Conservation (phyloP, 2,888 invertebrate species). For the Tenthredo notha region DNA sequence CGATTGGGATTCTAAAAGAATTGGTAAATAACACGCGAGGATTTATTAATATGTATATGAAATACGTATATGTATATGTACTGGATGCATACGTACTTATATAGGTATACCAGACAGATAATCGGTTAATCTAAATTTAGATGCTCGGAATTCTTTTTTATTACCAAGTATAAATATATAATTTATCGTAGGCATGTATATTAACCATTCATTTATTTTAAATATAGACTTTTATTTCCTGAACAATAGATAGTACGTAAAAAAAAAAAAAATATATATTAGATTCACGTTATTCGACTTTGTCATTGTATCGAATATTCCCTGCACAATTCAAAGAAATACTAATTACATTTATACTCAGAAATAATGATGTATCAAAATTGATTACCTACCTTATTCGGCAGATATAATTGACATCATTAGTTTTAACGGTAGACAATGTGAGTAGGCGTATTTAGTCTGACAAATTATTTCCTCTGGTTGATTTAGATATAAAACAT, state of each 20-base stretch:
- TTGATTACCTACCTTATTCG: neutral
- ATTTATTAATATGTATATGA: neutral
- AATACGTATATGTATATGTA: no score
- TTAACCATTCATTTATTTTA: neutral
- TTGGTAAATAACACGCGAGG: neutral
- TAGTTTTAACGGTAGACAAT: neutral
- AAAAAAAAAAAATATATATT: no score
- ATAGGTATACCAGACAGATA: neutral
- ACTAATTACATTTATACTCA: neutral
- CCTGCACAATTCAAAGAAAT: no score
- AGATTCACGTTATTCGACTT: neutral
- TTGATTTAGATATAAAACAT: neutral
- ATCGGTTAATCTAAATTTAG: neutral
- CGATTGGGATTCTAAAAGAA: neutral
- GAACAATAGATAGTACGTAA: neutral
- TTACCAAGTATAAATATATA: neutral
- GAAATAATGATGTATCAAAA: neutral
- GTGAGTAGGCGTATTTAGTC: neutral
- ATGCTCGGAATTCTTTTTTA: neutral
- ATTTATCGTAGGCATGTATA: neutral
- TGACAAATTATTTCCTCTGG: neutral
- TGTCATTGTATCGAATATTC: neutral
- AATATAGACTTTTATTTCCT: neutral
- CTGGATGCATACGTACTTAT: no score
- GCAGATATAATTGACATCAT: neutral